Conservation (phyloP, 2,888 invertebrate species). For the Pyrrhia umbra region DNA sequence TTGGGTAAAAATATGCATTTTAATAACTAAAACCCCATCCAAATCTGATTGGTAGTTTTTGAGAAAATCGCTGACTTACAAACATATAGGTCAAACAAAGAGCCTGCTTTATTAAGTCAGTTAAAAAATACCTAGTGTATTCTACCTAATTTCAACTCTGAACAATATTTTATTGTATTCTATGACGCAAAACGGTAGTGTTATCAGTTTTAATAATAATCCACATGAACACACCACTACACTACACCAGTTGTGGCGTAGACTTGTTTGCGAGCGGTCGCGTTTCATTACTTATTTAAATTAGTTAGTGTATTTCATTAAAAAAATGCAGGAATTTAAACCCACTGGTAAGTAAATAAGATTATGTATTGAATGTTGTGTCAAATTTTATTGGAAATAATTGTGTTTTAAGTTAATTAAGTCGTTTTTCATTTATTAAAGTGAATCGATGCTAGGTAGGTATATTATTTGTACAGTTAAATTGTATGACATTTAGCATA, state of each 20-base stretch:
- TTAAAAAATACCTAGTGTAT: neutral
- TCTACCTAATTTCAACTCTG: slow-evolving; percentile 38
- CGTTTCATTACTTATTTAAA: neutral
- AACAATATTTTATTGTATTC: slow-evolving; percentile 27
- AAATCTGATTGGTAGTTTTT: too few species aligned
- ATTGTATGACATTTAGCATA: too few species aligned
- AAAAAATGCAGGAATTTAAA: slow-evolving; percentile 56
- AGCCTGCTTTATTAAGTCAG: too few species aligned
- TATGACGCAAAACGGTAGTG: slow-evolving; percentile 20
- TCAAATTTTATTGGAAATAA: neutral
- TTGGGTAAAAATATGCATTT: too few species aligned
- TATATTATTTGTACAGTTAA: neutral
- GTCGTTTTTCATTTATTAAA: neutral
- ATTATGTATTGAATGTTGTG: neutral
- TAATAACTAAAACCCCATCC: too few species aligned
- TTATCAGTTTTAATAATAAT: slow-evolving; percentile 48
- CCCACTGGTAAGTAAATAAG: slow-evolving; percentile 45
- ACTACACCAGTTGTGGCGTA: slow-evolving; percentile 45
- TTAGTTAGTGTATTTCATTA: neutral
- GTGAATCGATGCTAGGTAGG: neutral
- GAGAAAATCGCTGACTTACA: too few species aligned
- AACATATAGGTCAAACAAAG: too few species aligned
- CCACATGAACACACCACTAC: neutral
- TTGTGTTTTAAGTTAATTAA: neutral
- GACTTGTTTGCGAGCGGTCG: slow-evolving; percentile 11